phyloP scores from a whole-genome alignment of 2,797 vertebrate species.

The Capromys pilorides region DNA sequence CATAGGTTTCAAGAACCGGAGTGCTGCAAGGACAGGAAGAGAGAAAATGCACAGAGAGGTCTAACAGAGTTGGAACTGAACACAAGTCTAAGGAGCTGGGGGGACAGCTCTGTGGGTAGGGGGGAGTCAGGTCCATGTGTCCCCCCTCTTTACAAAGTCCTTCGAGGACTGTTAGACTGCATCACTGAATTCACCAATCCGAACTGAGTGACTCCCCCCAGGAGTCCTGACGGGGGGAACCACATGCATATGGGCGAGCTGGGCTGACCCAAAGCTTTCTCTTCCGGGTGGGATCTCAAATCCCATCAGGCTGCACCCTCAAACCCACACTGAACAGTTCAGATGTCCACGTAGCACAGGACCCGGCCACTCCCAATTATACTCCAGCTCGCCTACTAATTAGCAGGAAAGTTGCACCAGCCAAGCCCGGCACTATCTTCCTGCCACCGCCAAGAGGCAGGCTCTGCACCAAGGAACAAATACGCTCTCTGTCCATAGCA shows the following conservation, averaged over 20 bases:
- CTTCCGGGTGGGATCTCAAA: constrained; percentile 16
- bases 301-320: constrained; percentile 10
- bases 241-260: neutral
- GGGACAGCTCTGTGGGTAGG: constrained; percentile 40
- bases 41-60: constrained; percentile 16
- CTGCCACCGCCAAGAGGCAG: neutral
- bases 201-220: neutral
- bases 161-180: neutral
- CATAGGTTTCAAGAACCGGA: constrained; percentile 26
- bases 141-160: constrained; percentile 22
- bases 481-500: neutral
- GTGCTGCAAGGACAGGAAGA: neutral
- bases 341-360: neutral
- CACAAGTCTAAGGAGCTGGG: constrained; percentile 1
- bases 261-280: neutral
- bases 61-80: neutral
- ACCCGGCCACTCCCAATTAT: neutral
- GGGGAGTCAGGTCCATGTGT: neutral
- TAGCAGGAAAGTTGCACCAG: neutral
- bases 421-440: neutral
- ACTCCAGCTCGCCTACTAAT: neutral
- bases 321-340: neutral
- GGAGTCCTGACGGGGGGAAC: neutral
- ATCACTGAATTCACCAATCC: constrained; percentile 13
- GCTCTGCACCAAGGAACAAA: neutral